Evolutionary conservation across 2,888 invertebrate species (phyloP).

Genomic region (Orthosia gracilis): DNA sequence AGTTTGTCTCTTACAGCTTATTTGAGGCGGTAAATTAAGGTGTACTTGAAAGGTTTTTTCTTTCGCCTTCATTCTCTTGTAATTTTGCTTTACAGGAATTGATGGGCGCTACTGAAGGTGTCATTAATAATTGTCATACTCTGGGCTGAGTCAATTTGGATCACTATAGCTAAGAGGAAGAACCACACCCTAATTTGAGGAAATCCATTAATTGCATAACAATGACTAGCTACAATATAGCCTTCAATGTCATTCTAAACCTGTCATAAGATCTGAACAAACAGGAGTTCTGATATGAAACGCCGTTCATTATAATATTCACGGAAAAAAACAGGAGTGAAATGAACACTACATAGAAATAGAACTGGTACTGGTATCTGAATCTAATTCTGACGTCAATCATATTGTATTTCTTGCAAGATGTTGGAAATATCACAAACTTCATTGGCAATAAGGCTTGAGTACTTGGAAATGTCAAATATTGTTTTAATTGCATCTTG

Average conservation of each 20-base stretch:
- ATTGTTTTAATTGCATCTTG: not conserved
- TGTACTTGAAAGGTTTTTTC: not conserved
- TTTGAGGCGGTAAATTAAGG: slow-evolving; percentile 5
- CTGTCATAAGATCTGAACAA: not conserved
- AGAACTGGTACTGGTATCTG: slow-evolving; percentile 9
- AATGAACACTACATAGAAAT: not conserved
- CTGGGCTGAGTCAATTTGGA: not conserved
- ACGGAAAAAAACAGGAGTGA: not conserved
- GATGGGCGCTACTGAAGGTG: not conserved
- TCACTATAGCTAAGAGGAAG: not conserved
- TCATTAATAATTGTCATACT: not conserved
- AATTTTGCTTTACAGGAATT: not conserved
- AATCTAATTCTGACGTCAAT: not conserved
- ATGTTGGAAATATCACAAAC: not conserved
- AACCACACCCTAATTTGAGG: not conserved
- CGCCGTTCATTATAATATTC: not conserved
- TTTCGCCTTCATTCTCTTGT: not conserved
- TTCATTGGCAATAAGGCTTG: not conserved
- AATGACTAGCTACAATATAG: not conserved
- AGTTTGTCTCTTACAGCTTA: slow-evolving; percentile 27
- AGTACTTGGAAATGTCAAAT: not conserved
- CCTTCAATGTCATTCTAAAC: not conserved
- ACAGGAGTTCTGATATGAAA: not conserved
- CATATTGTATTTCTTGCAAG: not conserved
- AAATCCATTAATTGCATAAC: not conserved